Evolutionary conservation across 2,113 vertebrate species (phyloP), one percentile per base, ranked within the genome.

Genomic region (Aramus guarauna): DNA sequence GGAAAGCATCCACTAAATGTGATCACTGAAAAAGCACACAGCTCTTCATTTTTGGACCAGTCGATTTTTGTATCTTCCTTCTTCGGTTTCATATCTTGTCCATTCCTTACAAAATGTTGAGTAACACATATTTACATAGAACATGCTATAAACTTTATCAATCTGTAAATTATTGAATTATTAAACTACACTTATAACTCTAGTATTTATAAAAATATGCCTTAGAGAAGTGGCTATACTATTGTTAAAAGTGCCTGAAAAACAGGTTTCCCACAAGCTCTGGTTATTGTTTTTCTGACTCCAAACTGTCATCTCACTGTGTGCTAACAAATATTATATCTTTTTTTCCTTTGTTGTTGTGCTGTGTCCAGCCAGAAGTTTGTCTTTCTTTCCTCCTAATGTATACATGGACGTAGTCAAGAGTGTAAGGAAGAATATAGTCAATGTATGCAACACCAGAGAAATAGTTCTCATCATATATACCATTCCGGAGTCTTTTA

Each of bases 371-470:
- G 34, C 13, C 11, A 41, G 34, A 56, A 73, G 16, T 22, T 7
- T n/a, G 43, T 2, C 7, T 19, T 88, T 85, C n/a, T 68, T 85
- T 60, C 12, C 53, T 85, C 4, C 26, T 73, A 15, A 21, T 0
- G 0, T n/a, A 2, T 36, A 9, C 11, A 9, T 47, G 22, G 5
- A 41, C 29, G 5, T 26, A 63, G 30, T 56, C 15, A 27, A 27
- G 56, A 48, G 6, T 13, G 9, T 37, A 75, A 90, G 50, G 64
- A 84, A 59, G 43, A 81, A 20, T 16, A 34, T 1, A 21, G 15
- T 11, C 6, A 60, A 59, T 30, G 45, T 62, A 29, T 58, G 9
- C 55, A 67, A 52, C 6, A 43, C 56, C 21, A 14, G 19, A 62
- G 50, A 66, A 64, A 36, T 15, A 55, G 12, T 6, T 85, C 47